Conservation (phyloP, 2,797 vertebrate genomes). For the Numenius phaeopus region DNA sequence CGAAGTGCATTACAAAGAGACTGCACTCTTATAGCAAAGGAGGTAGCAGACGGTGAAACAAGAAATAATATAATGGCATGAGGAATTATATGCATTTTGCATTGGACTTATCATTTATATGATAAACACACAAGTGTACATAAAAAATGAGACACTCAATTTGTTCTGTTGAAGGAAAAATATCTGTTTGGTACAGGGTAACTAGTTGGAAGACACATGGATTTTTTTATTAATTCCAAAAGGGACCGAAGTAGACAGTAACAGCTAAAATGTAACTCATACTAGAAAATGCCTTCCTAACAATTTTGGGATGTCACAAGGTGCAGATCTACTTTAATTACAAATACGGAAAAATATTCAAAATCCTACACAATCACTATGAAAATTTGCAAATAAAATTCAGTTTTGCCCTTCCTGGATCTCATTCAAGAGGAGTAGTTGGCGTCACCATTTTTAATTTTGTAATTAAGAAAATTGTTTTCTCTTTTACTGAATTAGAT, state of each 20-base stretch:
- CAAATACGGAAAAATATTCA: not conserved
- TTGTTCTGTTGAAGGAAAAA: not conserved
- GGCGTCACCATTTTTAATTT: not conserved
- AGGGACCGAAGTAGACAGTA: not conserved
- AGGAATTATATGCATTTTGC: conserved; percentile 10
- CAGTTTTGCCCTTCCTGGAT: not conserved
- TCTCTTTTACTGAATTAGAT: not conserved
- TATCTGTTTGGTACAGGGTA: not conserved
- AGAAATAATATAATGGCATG: not conserved
- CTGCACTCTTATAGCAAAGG: not conserved
- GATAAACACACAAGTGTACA: conserved; percentile 2
- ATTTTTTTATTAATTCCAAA: not conserved
- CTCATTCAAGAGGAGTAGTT: not conserved
- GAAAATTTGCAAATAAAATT: not conserved
- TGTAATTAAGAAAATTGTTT: not conserved
- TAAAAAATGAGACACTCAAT: not conserved
- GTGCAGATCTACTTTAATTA: not conserved
- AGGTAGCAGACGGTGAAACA: not conserved
- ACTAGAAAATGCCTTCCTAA: not conserved
- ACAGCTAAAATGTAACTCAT: not conserved
- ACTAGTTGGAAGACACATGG: not conserved
- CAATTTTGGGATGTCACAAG: not conserved
- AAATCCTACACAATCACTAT: not conserved
- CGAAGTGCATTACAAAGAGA: not conserved
- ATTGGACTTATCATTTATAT: not conserved